A percentile compares a stretch with the other conserved stretches of the same genome.
Evolutionary conservation across 2,113 vertebrate species (phyloP).

Genomic region (Hemiprocne comata): DNA sequence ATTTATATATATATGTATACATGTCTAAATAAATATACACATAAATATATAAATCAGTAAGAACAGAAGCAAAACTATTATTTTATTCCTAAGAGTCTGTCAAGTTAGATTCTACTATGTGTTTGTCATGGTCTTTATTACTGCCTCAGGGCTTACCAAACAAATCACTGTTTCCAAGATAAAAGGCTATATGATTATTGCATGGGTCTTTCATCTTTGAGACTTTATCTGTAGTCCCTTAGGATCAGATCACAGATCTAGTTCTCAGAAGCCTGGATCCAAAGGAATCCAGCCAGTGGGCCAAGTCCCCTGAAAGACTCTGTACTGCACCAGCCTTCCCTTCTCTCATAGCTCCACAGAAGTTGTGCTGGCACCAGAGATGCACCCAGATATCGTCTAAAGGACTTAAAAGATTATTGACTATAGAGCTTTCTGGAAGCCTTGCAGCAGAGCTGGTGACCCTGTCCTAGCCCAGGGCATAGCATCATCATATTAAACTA

Average conservation of each 20-base stretch:
- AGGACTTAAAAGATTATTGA: neutral
- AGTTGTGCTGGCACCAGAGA: neutral
- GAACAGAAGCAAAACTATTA: neutral
- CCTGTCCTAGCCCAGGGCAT: neutral
- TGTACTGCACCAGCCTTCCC: neutral
- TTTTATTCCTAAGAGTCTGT: neutral
- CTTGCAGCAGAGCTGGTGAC: neutral
- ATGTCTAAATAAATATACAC: too few relatives aligned
- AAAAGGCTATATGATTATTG: neutral
- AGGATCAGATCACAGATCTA: neutral
- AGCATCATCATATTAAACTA: neutral
- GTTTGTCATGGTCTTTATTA: neutral
- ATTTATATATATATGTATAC: neutral
- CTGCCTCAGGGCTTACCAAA: neutral
- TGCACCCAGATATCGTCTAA: neutral
- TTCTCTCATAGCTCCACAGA: accelerated
- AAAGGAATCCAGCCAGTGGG: neutral
- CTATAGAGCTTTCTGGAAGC: neutral
- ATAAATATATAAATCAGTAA: neutral
- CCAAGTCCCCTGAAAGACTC: neutral
- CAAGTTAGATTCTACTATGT: neutral
- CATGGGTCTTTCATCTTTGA: neutral
- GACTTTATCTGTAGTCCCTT: neutral
- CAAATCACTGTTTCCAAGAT: neutral
- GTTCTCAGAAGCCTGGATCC: neutral